Evolutionary conservation across 2,113 vertebrate species (phyloP).

Genomic region (Ammodramus savannarum): DNA sequence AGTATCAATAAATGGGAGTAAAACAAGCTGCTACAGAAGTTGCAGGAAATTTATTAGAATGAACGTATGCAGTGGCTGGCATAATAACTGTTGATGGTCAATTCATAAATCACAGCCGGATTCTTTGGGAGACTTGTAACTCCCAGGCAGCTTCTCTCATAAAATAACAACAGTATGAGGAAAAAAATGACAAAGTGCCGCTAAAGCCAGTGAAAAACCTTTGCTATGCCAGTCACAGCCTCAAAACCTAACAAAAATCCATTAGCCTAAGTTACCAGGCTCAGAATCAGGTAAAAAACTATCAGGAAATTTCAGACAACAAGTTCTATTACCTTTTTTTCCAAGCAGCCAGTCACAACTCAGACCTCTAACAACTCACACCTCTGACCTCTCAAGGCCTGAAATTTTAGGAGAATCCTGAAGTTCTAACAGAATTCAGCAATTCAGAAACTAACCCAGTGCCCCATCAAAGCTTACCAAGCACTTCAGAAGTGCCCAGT

Average conservation of each 20-base stretch:
- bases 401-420: not conserved
- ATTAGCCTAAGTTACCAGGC: not conserved
- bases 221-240: not conserved
- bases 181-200: conserved; percentile 13
- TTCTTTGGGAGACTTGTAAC: conserved; percentile 40
- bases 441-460: not conserved
- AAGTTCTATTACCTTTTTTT: not conserved
- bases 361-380: not conserved
- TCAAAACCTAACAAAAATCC: not conserved
- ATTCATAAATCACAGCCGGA: conserved; percentile 60
- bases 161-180: conserved; percentile 19
- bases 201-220: not conserved
- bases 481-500: not conserved
- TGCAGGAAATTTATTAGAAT: conserved; percentile 43
- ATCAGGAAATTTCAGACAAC: not conserved
- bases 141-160: not conserved
- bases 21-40: conserved; percentile 48
- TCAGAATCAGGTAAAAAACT: not conserved
- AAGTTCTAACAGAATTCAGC: not conserved
- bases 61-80: conserved; percentile 7
- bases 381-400: not conserved
- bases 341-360: not conserved
- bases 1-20: conserved; percentile 35
- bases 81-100: conserved; percentile 55
- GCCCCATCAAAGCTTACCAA: not conserved